Evolutionary conservation across 2,113 vertebrate species (phyloP), one percentile per base, ranked within the genome.

Genomic region (Marcusenius ussheri): DNA sequence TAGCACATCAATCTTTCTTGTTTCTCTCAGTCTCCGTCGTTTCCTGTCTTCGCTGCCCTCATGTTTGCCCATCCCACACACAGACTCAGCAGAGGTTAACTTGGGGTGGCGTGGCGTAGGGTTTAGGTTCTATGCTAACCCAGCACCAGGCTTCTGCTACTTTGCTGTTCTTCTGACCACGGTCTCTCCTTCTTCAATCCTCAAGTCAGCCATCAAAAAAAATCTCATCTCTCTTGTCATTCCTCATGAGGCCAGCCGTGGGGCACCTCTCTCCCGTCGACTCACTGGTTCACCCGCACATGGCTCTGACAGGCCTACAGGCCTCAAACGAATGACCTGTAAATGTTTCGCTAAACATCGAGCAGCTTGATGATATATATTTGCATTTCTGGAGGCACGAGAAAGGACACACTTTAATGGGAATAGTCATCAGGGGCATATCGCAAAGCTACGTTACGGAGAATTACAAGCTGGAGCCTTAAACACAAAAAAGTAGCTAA

Each of bases 401-500:
- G 83, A 47, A 84, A 84, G 21, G 19, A 47, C 83, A 47, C 19
- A 21, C 21, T 47, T 47, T 21, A 84, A 24, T 0, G 42, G 17
- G 21, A 45, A 84, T 8, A 5, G 21, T 47, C 45, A 84, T 47
- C 21, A 8, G 21, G 45, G 39, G 46, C 2, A 49, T 11, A 46
- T 45, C 17, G 80, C 27, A 21, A 45, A 83, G 42, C 42, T 39
- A 46, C 15, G 80, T 46, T 83, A 19, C 7, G 42, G 35, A 46
- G 21, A 24, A 49, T 90, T 51, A 3, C 51, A 91, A 88, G 91
- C 91, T 88, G 92, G 92, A 93, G 92, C 92, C 4, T 11, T 45
- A n/a, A n/a, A 17, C 83, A n/a, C 42, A 46, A 24, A 84, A 84
- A 84, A 21, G 15, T 47, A 13, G 46, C 19, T n/a, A 24, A 24